phyloP scores from a whole-genome alignment of 2,888 invertebrate genomes.

The Trilocha varians region DNA sequence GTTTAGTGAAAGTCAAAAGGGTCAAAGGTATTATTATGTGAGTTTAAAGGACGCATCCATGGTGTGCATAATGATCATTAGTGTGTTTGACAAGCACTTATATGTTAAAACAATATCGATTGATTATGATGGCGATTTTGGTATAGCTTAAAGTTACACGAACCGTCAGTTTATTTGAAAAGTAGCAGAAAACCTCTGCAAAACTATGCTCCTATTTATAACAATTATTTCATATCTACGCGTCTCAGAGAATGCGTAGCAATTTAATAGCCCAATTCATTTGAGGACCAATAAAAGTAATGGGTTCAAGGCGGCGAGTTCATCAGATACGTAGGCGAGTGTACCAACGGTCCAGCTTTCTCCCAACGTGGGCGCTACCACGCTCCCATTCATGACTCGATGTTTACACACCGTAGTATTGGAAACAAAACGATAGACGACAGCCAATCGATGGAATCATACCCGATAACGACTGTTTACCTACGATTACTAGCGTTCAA shows the following conservation, averaged over 20 bases:
- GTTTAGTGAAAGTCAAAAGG: too few relatives aligned
- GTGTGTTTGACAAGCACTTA: too few relatives aligned
- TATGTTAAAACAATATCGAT: too few relatives aligned
- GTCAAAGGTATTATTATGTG: too few relatives aligned
- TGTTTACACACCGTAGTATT: slow-evolving; percentile 32
- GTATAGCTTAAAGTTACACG: too few relatives aligned
- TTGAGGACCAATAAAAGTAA: slow-evolving; percentile 7
- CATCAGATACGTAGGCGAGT: slow-evolving; percentile 22
- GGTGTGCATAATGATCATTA: too few relatives aligned
- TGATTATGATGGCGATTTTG: too few relatives aligned
- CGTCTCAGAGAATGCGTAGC: neutral
- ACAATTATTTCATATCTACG: neutral
- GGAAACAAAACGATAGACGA: slow-evolving; percentile 35
- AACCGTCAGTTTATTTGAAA: too few relatives aligned
- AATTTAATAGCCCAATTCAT: slow-evolving; percentile 2
- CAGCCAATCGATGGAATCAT: slow-evolving; percentile 42
- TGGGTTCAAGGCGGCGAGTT: slow-evolving; percentile 14
- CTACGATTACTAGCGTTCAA: slow-evolving; percentile 54
- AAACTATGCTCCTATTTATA: too few relatives aligned
- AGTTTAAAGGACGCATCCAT: too few relatives aligned
- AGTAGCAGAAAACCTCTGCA: too few relatives aligned
- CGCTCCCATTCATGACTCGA: slow-evolving; percentile 46
- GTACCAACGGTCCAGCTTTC: slow-evolving; percentile 35
- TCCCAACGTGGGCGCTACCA: slow-evolving; percentile 55
- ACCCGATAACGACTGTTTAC: slow-evolving; percentile 62